A percentile compares a stretch with the other conserved stretches of the same genome.
Conservation (phyloP, 2,888 invertebrate species). For the Ennomos fuscantarius region DNA sequence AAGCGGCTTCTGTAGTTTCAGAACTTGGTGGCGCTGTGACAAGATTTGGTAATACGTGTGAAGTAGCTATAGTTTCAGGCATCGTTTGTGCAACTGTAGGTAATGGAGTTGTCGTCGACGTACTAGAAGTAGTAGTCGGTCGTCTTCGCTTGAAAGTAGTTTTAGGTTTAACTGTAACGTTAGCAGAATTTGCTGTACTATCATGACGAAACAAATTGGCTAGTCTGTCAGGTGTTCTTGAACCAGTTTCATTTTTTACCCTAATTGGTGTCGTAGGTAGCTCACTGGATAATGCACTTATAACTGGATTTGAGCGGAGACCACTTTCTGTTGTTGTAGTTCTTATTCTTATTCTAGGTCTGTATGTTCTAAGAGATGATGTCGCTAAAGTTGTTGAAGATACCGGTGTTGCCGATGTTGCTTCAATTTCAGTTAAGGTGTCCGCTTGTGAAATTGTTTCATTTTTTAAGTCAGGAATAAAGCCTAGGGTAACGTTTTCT, state of each 20-base stretch:
- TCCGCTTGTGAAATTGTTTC: conserved; percentile 49
- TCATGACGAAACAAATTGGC: conserved; percentile 61
- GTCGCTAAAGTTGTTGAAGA: conserved; percentile 42
- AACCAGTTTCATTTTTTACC: conserved; percentile 50
- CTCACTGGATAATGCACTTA: conserved; percentile 63
- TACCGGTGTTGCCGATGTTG: conserved; percentile 44
- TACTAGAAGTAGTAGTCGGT: conserved; percentile 75
- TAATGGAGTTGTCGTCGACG: conserved; percentile 51
- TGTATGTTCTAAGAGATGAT: conserved; percentile 53
- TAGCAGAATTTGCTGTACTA: conserved; percentile 54
- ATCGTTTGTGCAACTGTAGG: conserved; percentile 37
- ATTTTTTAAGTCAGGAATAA: conserved; percentile 46
- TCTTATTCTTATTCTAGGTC: conserved; percentile 72
- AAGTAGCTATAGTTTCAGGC: conserved; percentile 14
- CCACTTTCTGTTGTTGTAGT: conserved; percentile 72
- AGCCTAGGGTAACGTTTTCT: conserved; percentile 54
- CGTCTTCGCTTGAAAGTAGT: conserved; percentile 69
- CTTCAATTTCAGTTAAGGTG: conserved; percentile 59
- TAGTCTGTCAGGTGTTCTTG: conserved; percentile 63
- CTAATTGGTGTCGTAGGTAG: conserved; percentile 35
- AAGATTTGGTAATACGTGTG: conserved; percentile 21
- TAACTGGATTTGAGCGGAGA: conserved; percentile 57
- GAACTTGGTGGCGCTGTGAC: conserved; percentile 41
- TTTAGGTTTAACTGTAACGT: conserved; percentile 61
- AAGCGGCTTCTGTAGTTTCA: conserved; percentile 49